Evolutionary conservation across 1,140 invertebrate species (phyloP).

Genomic region (Drosophila ironensis): DNA sequence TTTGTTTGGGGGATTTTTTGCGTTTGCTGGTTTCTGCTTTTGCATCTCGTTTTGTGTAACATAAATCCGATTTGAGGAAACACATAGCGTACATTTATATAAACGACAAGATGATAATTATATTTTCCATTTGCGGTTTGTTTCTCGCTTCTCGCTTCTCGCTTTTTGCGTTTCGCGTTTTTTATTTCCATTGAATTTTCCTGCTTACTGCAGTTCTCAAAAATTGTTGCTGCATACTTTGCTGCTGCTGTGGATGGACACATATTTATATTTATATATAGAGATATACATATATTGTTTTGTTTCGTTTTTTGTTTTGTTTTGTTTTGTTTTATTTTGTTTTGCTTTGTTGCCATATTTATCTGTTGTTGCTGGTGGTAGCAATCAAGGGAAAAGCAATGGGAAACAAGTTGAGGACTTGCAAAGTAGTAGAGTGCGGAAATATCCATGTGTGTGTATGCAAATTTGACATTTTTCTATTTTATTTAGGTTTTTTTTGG

Average conservation of each 20-base stretch:
- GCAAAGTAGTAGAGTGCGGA: background rate
- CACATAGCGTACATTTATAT: slow-evolving; percentile 70
- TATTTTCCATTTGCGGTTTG: slow-evolving; percentile 17
- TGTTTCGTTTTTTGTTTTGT: background rate
- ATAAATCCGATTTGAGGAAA: slow-evolving; percentile 56
- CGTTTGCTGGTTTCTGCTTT: slow-evolving; percentile 12
- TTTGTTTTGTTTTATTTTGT: slow-evolving; percentile 14
- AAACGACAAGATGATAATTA: slow-evolving; percentile 70
- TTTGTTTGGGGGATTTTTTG: background rate
- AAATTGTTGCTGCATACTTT: slow-evolving; percentile 32
- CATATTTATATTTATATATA: slow-evolving; percentile 13
- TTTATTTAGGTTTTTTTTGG: slow-evolving; percentile 9
- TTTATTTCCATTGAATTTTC: slow-evolving; percentile 1
- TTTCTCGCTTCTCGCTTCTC: slow-evolving; percentile 9
- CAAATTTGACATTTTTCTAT: slow-evolving; percentile 40
- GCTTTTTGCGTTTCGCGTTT: slow-evolving; percentile 2
- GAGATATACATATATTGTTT: slow-evolving; percentile 4
- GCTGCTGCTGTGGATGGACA: slow-evolving; percentile 31
- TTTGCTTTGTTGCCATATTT: too few species aligned
- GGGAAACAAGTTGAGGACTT: slow-evolving; percentile 12
- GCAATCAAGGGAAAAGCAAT: slow-evolving; percentile 25
- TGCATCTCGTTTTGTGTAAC: slow-evolving; percentile 24
- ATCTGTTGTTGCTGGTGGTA: slow-evolving; percentile 19
- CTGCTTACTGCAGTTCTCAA: slow-evolving; percentile 16
- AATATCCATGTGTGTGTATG: slow-evolving; percentile 26